A percentile compares a stretch with the other conserved stretches of the same genome.
Evolutionary conservation across 2,888 invertebrate genomes (phyloP).

Genomic region (Hyalella azteca): DNA sequence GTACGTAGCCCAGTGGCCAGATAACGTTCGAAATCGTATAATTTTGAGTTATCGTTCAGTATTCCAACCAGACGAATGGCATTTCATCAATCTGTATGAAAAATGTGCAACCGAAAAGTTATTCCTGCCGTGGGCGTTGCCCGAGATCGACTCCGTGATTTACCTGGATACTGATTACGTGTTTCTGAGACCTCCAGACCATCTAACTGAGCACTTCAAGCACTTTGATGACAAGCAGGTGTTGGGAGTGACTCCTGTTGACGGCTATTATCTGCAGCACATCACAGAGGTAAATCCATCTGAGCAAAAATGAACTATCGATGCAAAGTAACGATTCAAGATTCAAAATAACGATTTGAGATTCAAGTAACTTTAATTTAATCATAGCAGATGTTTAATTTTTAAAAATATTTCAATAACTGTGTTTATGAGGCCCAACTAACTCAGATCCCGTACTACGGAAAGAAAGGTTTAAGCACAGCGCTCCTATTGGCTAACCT

Average conservation of each 20-base stretch:
- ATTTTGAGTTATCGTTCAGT: not conserved
- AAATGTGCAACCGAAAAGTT: not conserved
- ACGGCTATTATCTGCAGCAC: not conserved
- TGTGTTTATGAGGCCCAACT: no score
- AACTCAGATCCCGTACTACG: no score
- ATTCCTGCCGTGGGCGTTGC: conserved; percentile 4
- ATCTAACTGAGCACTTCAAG: not conserved
- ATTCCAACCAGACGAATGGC: not conserved
- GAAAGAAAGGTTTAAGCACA: no score
- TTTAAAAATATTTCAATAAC: no score
- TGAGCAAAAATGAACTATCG: no score
- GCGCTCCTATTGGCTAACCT: no score
- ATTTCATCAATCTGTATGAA: not conserved
- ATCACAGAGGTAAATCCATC: not conserved
- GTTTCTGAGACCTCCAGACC: not conserved
- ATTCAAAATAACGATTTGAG: no score
- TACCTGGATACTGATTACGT: not conserved
- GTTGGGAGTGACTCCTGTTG: not conserved
- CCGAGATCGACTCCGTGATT: not conserved
- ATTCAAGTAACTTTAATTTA: no score
- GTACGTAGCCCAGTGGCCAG: not conserved
- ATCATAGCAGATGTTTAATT: no score
- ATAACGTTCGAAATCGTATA: not conserved
- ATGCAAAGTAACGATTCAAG: no score
- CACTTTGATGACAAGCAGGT: not conserved